phyloP scores from a whole-genome alignment of 2,113 vertebrate genomes.

The Meriones unguiculatus region DNA sequence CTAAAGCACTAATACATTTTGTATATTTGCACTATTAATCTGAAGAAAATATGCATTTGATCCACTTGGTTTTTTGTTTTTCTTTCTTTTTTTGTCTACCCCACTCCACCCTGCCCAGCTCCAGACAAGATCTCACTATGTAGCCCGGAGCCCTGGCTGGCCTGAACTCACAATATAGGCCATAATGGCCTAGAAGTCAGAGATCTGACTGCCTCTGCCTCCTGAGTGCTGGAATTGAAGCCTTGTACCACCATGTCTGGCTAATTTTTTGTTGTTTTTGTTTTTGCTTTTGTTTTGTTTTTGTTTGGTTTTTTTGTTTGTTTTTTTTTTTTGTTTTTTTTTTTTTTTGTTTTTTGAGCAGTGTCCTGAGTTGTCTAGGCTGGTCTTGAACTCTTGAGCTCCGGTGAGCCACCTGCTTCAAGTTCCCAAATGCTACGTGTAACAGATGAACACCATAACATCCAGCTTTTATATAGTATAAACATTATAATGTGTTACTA shows the following conservation, averaged over 20 bases:
- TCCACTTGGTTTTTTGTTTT: not conserved
- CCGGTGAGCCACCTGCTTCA: not conserved
- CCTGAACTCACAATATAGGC: not conserved
- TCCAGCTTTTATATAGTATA: not conserved
- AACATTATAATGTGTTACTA: not conserved
- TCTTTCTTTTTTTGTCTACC: not conserved
- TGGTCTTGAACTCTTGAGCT: not conserved
- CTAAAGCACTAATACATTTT: conserved; percentile 42
- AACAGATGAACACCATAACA: not conserved
- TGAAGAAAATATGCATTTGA: conserved; percentile 36
- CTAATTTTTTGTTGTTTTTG: not conserved
- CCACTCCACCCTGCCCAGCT: not conserved
- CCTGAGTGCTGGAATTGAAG: not conserved
- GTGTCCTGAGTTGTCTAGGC: not conserved
- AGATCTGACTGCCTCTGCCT: not conserved
- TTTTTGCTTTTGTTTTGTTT: no score
- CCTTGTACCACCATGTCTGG: not conserved
- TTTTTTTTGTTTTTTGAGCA: not conserved
- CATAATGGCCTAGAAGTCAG: not conserved
- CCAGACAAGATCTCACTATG: not conserved
- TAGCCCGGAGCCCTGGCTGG: not conserved
- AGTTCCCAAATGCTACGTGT: not conserved
- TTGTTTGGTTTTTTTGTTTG: not conserved
- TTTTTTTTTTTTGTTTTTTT: no score
- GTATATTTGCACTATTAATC: not conserved